Base-by-base conservation (phyloP, 2,113 vertebrate genomes). In the Pollimyrus isidori region DNA sequence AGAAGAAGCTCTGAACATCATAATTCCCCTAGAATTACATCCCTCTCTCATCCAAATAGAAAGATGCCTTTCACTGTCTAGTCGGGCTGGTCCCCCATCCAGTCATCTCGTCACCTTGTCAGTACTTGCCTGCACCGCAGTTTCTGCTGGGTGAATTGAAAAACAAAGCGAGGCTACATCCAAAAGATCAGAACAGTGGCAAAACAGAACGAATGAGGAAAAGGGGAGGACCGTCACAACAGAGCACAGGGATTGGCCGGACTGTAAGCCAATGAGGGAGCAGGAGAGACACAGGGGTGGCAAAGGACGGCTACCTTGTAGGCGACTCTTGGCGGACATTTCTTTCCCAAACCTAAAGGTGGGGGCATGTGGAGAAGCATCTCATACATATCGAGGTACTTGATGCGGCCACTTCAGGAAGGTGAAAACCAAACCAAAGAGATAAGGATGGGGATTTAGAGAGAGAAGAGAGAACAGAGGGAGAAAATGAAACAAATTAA, bases 281-380 rank as follows among this genome's bases (percentile, higher is more conserved):
- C 88, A 93, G 90, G 90, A 89, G 83, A 90, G 93, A 90, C 86
- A 86, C 80, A 86, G 89, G 90, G 89, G 90, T 89, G 26, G 88
- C 84, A 90, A 90, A 91, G 91, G 93, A 93, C 92, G 93, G 97
- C 97, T 99, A 99, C 98, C 98, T 99, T 99, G 96, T 99, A 98
- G 92, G 98, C 98, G 95, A 99, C 95, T 91, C 98, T 97, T 94
- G 98, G 97, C 45, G 98, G 98, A 94, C 98, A 99, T 96, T 98
- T 98, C 98, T 99, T 99, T 95, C 98, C 98, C 94, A 99, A 97
- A 96, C 98, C 98, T 96, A 99, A 97, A 93, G 98, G 98, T 93
- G 98, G 98, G 96, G 97, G 98, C 98, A 99, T 98, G 97, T 99
- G 98, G 95, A 98, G 97, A 97, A 99, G 97, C 97, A 99, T 99